phyloP scores from a whole-genome alignment of 2,113 vertebrate species.

The Gobius niger region DNA sequence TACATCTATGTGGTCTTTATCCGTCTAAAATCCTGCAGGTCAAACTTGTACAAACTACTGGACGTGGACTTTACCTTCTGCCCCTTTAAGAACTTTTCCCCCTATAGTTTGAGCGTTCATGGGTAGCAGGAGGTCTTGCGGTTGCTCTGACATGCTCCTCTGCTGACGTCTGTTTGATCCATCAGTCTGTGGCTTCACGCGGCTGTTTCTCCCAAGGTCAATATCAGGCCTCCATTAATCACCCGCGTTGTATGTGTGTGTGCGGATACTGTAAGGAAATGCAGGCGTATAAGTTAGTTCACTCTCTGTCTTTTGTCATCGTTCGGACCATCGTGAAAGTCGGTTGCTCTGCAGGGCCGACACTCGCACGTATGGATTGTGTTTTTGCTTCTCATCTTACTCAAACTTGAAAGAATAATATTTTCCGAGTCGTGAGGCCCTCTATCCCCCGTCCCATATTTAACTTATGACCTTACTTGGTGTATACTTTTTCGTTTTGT shows the following conservation, averaged over 20 bases:
- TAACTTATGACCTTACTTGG: background rate
- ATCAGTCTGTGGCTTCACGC: slow-evolving; percentile 39
- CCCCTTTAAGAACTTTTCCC: slow-evolving; percentile 41
- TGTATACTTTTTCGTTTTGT: background rate
- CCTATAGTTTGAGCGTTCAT: slow-evolving; percentile 41
- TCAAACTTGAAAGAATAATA: slow-evolving; percentile 10
- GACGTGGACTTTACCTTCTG: too few relatives aligned
- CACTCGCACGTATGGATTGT: background rate
- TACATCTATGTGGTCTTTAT: too few relatives aligned
- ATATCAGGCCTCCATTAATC: slow-evolving; percentile 62
- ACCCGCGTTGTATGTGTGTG: slow-evolving; percentile 16
- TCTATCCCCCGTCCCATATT: background rate
- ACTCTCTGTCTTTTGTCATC: background rate
- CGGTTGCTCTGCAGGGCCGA: too few relatives aligned
- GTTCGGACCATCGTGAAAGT: background rate
- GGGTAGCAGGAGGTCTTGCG: slow-evolving; percentile 50
- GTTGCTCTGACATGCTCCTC: slow-evolving; percentile 36
- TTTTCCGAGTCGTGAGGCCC: slow-evolving; percentile 1
- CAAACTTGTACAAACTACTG: too few relatives aligned
- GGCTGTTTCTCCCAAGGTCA: slow-evolving; percentile 64
- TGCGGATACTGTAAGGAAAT: background rate
- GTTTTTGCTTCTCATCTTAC: slow-evolving; percentile 6
- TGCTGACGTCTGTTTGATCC: slow-evolving; percentile 48
- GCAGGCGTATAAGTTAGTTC: background rate
- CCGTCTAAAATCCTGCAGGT: too few relatives aligned